A percentile compares a stretch with the other conserved stretches of the same genome.
Conservation (phyloP, 2,113 vertebrate species). For the Ploceus nigricollis region DNA sequence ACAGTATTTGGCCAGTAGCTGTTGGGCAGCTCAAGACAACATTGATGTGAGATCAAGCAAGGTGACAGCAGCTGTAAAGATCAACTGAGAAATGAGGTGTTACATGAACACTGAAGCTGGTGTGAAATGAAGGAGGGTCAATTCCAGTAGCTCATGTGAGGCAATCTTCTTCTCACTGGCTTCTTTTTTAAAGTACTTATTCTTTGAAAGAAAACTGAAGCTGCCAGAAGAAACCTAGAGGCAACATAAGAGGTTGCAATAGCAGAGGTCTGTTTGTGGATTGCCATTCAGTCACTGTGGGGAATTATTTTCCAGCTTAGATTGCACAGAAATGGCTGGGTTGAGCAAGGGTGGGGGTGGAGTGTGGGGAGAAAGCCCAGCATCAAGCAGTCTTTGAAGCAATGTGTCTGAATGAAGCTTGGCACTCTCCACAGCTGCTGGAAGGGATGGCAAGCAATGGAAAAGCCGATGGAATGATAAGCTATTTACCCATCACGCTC, state of each 20-base stretch:
- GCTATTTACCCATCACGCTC: not conserved
- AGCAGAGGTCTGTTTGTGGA: not conserved
- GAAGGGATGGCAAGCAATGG: not conserved
- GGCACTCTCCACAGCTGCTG: not conserved
- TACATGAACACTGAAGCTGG: not conserved
- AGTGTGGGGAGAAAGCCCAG: not conserved
- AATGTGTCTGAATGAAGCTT: not conserved
- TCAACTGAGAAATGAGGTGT: not conserved
- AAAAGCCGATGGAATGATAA: not conserved
- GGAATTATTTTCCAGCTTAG: not conserved
- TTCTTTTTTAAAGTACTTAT: not conserved
- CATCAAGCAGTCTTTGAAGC: not conserved
- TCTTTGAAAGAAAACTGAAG: not conserved
- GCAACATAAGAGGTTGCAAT: not conserved
- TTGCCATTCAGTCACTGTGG: not conserved
- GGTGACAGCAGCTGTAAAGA: not conserved
- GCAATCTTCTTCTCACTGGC: not conserved
- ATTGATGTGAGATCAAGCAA: not conserved
- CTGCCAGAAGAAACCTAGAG: not conserved
- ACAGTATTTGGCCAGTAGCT: not conserved
- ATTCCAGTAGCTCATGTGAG: not conserved
- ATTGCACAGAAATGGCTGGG: not conserved
- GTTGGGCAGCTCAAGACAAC: not conserved
- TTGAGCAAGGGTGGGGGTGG: not conserved
- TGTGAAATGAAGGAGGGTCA: not conserved